A percentile compares a stretch with the other conserved stretches of the same genome.
Conservation (phyloP, 1,140 invertebrate species). For the Eulimnadia texana region DNA sequence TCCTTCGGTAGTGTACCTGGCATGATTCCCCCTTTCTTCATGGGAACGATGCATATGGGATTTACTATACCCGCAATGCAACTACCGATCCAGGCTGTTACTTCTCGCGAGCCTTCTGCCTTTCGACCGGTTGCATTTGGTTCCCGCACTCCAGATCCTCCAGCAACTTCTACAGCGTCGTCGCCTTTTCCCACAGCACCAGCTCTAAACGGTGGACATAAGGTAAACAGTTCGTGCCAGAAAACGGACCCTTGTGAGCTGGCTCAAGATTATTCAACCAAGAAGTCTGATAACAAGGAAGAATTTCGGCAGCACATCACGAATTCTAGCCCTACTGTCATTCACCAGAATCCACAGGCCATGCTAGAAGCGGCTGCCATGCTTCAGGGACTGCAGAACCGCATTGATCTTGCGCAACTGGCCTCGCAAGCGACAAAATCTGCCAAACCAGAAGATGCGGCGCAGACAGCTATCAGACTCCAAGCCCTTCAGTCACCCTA, state of each 20-base stretch:
- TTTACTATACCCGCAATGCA: neutral
- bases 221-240: neutral
- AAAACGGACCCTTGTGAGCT: constrained; percentile 1
- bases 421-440: constrained; percentile 8
- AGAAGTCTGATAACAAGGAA: constrained; percentile 7
- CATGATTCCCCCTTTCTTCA: constrained; percentile 10
- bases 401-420: constrained; percentile 14
- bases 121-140: constrained; percentile 13
- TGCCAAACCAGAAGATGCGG: constrained; percentile 10
- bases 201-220: neutral
- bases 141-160: neutral
- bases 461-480: constrained; percentile 11
- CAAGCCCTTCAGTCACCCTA: constrained; percentile 13
- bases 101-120: constrained; percentile 13
- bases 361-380: constrained; percentile 17
- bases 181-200: neutral
- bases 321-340: neutral
- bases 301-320: neutral
- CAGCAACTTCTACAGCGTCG: constrained; percentile 4
- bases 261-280: constrained; percentile 11
- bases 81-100: neutral
- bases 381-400: constrained; percentile 15
- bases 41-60: constrained; percentile 3
- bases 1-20: neutral
- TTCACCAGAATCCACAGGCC: constrained; percentile 7